Percentiles rank a stretch among this genome's conserved stretches.
phyloP scores from a whole-genome alignment of 2,888 invertebrate species.

The Ormyrus nitidulus region DNA sequence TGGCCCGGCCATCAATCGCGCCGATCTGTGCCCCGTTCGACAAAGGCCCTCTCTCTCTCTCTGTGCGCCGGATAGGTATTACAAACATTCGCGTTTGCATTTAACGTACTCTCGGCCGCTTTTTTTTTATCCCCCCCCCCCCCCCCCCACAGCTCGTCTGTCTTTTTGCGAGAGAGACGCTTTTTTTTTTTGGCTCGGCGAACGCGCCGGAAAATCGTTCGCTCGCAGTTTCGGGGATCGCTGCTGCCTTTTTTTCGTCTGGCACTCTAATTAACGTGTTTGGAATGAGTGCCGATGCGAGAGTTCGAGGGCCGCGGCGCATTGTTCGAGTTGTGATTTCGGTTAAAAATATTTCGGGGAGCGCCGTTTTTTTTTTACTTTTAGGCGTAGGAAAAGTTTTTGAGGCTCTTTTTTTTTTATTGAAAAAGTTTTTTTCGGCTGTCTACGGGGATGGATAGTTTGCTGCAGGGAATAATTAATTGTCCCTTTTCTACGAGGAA shows the following conservation, averaged over 20 bases:
- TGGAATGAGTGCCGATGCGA: background rate
- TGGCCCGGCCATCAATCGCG: constrained; percentile 66
- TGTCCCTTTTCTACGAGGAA: too few relatives aligned
- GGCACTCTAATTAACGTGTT: constrained; percentile 14
- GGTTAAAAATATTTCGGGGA: too few relatives aligned
- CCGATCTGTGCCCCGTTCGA: constrained; percentile 56
- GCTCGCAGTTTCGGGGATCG: background rate
- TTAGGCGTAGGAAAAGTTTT: too few relatives aligned
- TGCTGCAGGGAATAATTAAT: too few relatives aligned
- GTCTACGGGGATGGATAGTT: too few relatives aligned
- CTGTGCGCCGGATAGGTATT: background rate
- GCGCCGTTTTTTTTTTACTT: too few relatives aligned
- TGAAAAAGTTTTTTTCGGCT: too few relatives aligned
- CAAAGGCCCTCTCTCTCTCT: constrained; percentile 61
- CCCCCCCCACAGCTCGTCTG: too few relatives aligned
- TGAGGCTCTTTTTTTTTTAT: too few relatives aligned
- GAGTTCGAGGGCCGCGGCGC: too few relatives aligned
- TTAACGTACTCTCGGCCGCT: constrained; percentile 8
- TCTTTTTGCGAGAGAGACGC: background rate
- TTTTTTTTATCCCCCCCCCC: constrained; percentile 16
- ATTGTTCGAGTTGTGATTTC: too few relatives aligned
- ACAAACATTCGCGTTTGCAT: constrained; percentile 25
- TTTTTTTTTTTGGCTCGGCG: background rate
- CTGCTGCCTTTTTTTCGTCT: background rate
- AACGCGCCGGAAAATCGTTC: background rate